Evolutionary conservation across 1,140 invertebrate genomes (phyloP), one percentile per base, ranked within the genome.

Genomic region (Drosophila micromelanica): DNA sequence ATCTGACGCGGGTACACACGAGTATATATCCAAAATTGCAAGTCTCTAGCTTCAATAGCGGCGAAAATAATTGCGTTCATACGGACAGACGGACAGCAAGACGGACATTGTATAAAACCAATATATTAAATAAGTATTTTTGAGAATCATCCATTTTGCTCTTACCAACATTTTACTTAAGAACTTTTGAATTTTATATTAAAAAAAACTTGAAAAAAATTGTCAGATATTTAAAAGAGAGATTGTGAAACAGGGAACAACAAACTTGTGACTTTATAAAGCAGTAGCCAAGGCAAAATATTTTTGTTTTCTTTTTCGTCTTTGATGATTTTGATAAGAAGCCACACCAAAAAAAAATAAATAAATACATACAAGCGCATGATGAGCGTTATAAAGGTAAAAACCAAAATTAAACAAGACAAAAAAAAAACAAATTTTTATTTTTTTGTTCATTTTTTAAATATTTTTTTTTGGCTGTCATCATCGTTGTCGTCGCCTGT

Each of bases 321-420:
- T 60, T 69, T 69, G 65, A 69, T 69, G 65, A 61, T 61, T 55
- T 13, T 68, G 70, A 73, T 73, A 73, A 73, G 63, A 54, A 56
- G 30, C 5, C 55, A 60, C 42, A 54, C 63, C 30, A 43, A 60
- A 27, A 17, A 57, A 64, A 30, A 56, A 54, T 40, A 35, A 59
- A 17, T 23, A 23, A 23, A 23, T 23, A 23, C 20, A 23, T 23
- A 8, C 9, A 35, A 57, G 67, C 62, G 70, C 70, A 67, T 56
- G 48, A 68, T 68, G 56, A 49, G 70, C 64, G 56, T 69, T 59
- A 68, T 37, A 74, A 70, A 75, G 68, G 68, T 59, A 75, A 59
- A 61, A 46, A 65, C 13, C 30, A 43, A 49, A 67, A 49, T 35
- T 49, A 57, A 72, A 64, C 30, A 32, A 51, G 49, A 35, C 5